Base-by-base conservation (phyloP, 2,888 invertebrate species). In the Cryptus viduatorius region DNA sequence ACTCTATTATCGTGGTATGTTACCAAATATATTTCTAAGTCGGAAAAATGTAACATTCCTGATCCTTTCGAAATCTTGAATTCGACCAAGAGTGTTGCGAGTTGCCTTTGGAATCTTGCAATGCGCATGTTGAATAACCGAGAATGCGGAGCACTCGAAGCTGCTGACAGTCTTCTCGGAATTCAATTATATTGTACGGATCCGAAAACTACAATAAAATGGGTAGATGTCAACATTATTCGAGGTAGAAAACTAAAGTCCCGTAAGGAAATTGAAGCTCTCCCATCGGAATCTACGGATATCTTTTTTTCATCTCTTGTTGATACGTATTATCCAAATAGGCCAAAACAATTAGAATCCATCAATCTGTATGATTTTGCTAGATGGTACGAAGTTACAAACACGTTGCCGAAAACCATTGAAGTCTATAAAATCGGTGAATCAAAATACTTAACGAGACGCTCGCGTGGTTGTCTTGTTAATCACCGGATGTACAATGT, bases 11-110 rank as follows among this genome's bases (percentile, higher is more conserved):
- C 61, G 5, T 73, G 53, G 61, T 61, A 61, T 31, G 1, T 16
- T 4, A 77, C 68, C 3, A 77, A 77, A 29, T 68, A 67, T 29
- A n/a, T 59, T n/a, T 16, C 37, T 1, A 78, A 78, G 37, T n/a
- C 37, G 1, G 69, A 78, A 78, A 78, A 78, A 61, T 37, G 53
- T 14, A 10, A 77, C 67, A 14, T 68, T 7, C 12, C 2, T 8
- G 56, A 77, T 8, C n/a, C 50, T 24, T 68, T 59, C 8, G 19
- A 67, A 5, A 24, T 56, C 16, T 88, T 91, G 37, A 88, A 89
- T 80, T 89, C 89, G 50, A 89, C 87, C 46, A 91, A 91, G 84
- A 64, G 85, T 65, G 50, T 91, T 4, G 56, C 78, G 71, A 89
- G 89, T 67, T 72, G 87, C 0, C 87, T 90, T 50, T 89, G 84